A percentile compares a stretch with the other conserved stretches of the same genome.
These are phyloP conservation scores for Apodemia hepburni DNA, from an alignment of 2,888 invertebrate genomes.

Conservation along the genomic window DNA sequence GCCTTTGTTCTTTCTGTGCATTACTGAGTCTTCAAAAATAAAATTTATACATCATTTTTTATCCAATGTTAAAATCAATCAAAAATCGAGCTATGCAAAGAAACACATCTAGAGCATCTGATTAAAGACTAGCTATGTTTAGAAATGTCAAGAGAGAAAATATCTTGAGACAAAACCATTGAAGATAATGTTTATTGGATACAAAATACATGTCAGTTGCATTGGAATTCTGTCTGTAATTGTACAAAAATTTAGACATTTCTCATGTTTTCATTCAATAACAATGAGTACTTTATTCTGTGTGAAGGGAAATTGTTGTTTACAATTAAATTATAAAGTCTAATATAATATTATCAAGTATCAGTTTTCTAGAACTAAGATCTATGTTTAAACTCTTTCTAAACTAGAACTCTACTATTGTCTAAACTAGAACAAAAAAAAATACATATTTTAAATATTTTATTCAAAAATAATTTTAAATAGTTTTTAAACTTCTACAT, in stretches of 20 bases:
- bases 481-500: too few species aligned
- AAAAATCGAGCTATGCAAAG: not conserved
- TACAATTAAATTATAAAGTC: not conserved
- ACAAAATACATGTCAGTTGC: not conserved
- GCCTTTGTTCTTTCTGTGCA: too few species aligned
- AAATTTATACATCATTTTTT: not conserved
- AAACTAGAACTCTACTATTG: too few species aligned
- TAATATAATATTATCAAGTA: not conserved
- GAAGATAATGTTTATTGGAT: not conserved
- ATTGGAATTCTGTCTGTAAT: slow-evolving; percentile 4
- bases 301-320: not conserved
- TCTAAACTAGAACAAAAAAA: too few species aligned
- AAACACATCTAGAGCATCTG: not conserved
- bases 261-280: not conserved
- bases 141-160: not conserved
- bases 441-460: too few species aligned
- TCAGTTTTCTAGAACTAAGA: too few species aligned
- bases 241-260: slow-evolving; percentile 1
- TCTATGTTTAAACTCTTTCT: too few species aligned
- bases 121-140: not conserved
- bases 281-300: slow-evolving; percentile 1
- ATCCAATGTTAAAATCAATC: not conserved
- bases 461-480: too few species aligned
- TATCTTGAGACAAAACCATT: not conserved
- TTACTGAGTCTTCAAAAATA: too few species aligned